Conservation (phyloP, 2,888 invertebrate species). For the Phyllotreta striolata region DNA sequence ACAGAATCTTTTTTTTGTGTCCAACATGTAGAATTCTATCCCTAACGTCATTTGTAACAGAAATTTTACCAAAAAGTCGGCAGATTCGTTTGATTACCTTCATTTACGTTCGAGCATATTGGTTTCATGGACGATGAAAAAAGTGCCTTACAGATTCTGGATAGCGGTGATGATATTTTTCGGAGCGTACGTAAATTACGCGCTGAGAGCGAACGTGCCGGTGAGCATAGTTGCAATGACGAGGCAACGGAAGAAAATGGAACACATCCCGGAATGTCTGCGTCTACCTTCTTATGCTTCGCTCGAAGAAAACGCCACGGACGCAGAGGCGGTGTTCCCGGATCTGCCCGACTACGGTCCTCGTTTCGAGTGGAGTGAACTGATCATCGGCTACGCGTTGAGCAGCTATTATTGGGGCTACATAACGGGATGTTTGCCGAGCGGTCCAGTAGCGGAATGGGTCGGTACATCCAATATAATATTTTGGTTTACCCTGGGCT, state of each 20-base stretch:
- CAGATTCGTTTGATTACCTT: no score
- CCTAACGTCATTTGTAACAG: no score
- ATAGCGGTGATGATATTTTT: conserved; percentile 74
- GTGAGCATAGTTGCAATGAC: conserved; percentile 74
- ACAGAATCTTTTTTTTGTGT: no score
- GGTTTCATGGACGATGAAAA: no score
- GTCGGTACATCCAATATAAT: conserved; percentile 49
- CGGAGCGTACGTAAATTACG: conserved; percentile 73
- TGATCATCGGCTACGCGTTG: conserved; percentile 45
- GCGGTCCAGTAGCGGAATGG: conserved; percentile 47
- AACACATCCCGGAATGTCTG: no score
- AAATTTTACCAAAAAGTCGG: no score
- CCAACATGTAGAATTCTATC: no score
- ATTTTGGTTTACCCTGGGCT: conserved; percentile 45
- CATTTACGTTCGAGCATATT: no score
- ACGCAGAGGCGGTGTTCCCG: no score
- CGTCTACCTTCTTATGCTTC: no score
- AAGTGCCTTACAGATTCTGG: conserved; percentile 48
- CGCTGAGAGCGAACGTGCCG: conserved; percentile 76
- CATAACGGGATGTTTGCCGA: conserved; percentile 36
- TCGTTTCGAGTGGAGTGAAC: conserved; percentile 49
- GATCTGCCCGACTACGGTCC: conserved; percentile 44
- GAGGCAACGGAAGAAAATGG: conserved; percentile 51
- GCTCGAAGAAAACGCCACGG: no score
- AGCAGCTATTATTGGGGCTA: conserved; percentile 50